A percentile compares a stretch with the other conserved stretches of the same genome.
These are phyloP conservation scores for Stichopus chloronotus DNA, from an alignment of 35 echinoderm and acorn worm genomes.

Conservation along the genomic window DNA sequence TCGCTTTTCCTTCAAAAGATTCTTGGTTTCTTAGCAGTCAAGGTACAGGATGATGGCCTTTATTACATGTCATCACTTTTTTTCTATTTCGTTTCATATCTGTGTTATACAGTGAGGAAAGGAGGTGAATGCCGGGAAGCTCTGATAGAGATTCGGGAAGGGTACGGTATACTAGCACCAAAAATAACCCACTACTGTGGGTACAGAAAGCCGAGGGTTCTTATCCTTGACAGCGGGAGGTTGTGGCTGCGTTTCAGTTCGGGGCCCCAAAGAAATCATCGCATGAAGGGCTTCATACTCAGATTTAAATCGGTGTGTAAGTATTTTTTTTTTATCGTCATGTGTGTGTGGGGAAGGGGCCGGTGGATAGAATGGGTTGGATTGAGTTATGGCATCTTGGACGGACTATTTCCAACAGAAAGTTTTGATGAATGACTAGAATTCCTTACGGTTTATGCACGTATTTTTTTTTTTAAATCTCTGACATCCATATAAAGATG, in stretches of 20 bases:
- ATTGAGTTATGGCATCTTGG: neutral
- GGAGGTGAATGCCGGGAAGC: conserved; percentile 52
- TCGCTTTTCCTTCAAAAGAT: too few species aligned
- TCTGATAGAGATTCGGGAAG: conserved; percentile 74
- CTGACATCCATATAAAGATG: too few species aligned
- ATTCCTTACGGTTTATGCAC: too few species aligned
- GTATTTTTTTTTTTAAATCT: too few species aligned
- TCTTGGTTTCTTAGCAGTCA: too few species aligned
- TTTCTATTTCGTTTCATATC: too few species aligned
- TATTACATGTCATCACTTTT: too few species aligned
- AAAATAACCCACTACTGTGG: conserved; percentile 81
- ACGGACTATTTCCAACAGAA: too few species aligned
- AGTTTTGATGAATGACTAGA: too few species aligned
- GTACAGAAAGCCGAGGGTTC: conserved; percentile 45
- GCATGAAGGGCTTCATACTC: conserved; percentile 57
- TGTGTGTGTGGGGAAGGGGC: neutral
- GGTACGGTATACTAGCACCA: conserved; percentile 64
- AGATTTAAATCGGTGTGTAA: conserved; percentile 92
- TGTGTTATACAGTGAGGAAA: neutral
- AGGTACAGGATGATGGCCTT: too few species aligned
- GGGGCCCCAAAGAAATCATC: conserved; percentile 15
- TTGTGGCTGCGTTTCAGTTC: conserved; percentile 77
- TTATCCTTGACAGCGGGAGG: conserved; percentile 62
- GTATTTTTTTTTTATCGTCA: conserved; percentile 36
- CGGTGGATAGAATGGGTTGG: neutral